Evolutionary conservation across 2,888 invertebrate genomes (phyloP), one percentile per base, ranked within the genome.

Genomic region (Laspeyria flexula): DNA sequence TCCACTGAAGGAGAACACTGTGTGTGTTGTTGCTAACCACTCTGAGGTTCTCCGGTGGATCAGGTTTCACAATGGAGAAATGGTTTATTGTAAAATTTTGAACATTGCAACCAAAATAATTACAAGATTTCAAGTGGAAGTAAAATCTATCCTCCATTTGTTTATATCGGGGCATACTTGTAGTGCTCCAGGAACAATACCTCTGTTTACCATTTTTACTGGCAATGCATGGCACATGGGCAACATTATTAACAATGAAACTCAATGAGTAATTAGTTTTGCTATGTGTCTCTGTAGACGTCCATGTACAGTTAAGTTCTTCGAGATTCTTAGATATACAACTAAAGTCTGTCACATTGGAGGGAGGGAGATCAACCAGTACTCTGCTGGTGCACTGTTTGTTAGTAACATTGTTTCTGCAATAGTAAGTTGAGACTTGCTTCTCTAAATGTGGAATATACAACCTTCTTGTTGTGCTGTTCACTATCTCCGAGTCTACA

Each of bases 281-380:
- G 60, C 80, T 83, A 29, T 50, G 94, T 86, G 90, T 60, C 1
- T 73, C 71, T 0, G 94, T 94, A 37, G 93, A 89, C 0, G 93
- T 94, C 95, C 97, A 97, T 1, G 94, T 93, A 77, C 97, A 98
- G 10, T 94, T 95, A 64, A 97, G 86, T 67, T 94, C 94, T 43
- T 95, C 94, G 87, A 96, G 95, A 79, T 97, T 96, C 60, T 93
- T 88, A 9, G 96, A 95, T 40, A 95, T 85, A 75, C 97, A 98
- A 18, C 87, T 86, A 72, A 97, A 97, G 78, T 96, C 94, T 6
- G 87, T 83, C 1, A 96, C 95, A 64, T 92, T 82, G 52, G 89
- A 78, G 0, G 97, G 97, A 45, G 93, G 88, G 31, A 89, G 86
- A 31, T 94, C 94, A 42, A 90, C 85, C 34, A 87, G 60, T 0